Base-by-base conservation (phyloP, 2,797 vertebrate species). In the Gambelia wislizenii region DNA sequence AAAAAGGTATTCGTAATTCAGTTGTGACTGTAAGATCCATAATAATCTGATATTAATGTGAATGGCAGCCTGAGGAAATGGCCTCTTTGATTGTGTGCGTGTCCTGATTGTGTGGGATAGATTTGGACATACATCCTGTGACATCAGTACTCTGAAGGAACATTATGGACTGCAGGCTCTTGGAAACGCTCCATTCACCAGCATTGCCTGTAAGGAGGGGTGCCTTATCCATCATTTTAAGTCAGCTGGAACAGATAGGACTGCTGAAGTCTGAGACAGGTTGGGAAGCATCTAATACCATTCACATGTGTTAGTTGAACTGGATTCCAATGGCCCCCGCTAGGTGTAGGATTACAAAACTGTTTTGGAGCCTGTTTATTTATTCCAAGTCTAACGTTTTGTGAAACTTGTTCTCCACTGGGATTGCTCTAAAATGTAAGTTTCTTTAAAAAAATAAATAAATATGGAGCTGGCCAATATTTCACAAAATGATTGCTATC, bases 331-430 rank as follows among this genome's bases (percentile, higher is more conserved):
- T 64, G 20, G 67, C 36, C 61, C 47, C 36, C 74, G 39, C 67
- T 88, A 92, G 18, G 4, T 89, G 90, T 64, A 84, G 81, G 7
- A 25, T 90, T 69, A 92, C 20, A 84, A 54, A 44, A 6, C 70
- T 83, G 6, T 39, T 70, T 87, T 1, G 9, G 80, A 59, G 1
- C 84, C 64, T 27, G 36, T 85, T 18, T 61, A 3, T 83, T 90
- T 92, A 59, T 91, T 87, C 91, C 52, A 42, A 84, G 16, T 6
- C 84, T 79, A 61, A 25, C 16, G 0, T 25, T 93, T 36, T 30
- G 25, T 61, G 44, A 86, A 87, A 85, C 84, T 52, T 89, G 14
- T 80, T 91, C 36, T 81, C 83, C 33, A 18, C 33, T 39, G 30
- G 25, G 47, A 88, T 70, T 77, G 9, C 25, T 89, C 90, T 77